phyloP scores from a whole-genome alignment of 1,140 invertebrate species.

The Drosophila simulans region DNA sequence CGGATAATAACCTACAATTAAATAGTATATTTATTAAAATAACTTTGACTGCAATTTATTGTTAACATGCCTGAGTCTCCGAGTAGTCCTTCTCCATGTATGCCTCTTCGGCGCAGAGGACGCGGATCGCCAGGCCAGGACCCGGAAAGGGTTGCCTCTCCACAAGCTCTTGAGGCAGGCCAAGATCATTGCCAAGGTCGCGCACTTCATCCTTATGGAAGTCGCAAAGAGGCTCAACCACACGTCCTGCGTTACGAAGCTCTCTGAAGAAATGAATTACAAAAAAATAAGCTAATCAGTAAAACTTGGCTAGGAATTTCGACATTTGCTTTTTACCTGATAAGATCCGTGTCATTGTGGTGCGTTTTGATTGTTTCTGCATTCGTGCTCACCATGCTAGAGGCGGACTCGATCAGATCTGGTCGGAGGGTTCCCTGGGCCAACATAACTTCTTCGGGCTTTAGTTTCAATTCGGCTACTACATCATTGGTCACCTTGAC shows the following conservation, averaged over 20 bases:
- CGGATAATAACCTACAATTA: slow-evolving; percentile 91
- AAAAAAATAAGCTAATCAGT: neutral
- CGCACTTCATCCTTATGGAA: slow-evolving; percentile 99
- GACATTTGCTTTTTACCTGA: slow-evolving; percentile 86
- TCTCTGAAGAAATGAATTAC: slow-evolving; percentile 78
- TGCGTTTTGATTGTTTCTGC: slow-evolving; percentile 99
- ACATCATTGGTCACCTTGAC: slow-evolving; percentile 95
- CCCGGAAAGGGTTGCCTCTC: slow-evolving; percentile 99
- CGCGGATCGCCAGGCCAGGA: slow-evolving; percentile 96
- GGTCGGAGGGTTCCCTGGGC: slow-evolving; percentile 97
- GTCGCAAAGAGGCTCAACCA: slow-evolving; percentile 99
- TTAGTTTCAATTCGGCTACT: slow-evolving; percentile 92
- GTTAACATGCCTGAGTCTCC: slow-evolving; percentile 91
- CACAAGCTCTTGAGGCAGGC: slow-evolving; percentile 93
- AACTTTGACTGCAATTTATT: too few species aligned
- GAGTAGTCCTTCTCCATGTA: slow-evolving; percentile 97
- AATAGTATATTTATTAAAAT: neutral
- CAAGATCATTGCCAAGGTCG: slow-evolving; percentile 93
- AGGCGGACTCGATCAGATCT: slow-evolving; percentile 99
- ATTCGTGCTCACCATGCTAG: slow-evolving; percentile 91
- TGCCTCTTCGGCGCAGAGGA: slow-evolving; percentile 98
- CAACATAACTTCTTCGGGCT: slow-evolving; percentile 93
- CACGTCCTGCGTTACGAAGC: slow-evolving; percentile 92
- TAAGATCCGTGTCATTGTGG: slow-evolving; percentile 99
- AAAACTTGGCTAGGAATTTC: neutral